Base-by-base conservation (phyloP, 2,113 vertebrate species). In the Tachycineta bicolor region DNA sequence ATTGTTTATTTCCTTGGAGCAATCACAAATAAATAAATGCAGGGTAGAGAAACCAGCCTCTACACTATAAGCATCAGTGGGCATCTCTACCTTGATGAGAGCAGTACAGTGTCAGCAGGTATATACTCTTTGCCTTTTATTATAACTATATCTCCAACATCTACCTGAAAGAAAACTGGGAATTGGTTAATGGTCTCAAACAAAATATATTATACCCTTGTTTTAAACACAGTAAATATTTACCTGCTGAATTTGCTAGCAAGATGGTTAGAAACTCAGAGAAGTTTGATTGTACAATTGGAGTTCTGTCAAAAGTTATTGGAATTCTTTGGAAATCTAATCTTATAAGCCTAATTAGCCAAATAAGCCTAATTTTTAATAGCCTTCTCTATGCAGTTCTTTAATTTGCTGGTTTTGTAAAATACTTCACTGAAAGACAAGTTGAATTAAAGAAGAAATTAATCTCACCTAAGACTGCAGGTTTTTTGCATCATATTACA, bases 131-230 rank as follows among this genome's bases (percentile, higher is more conserved):
- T 98, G 98, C 98, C 98, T 98, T 99, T 99, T 99, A 99, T 98
- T 99, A 98, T 99, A 99, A 99, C 97, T 99, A 99, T 98, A 98
- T 99, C 99, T 98, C 99, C 99, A 98, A 99, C 99, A 98, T 99
- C 98, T 98, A 99, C 98, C 99, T 99, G 99, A 98, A 99, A 98
- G 98, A 99, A 99, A 98, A 99, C 98, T 98, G 96, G 98, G 99
- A 98, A 99, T 98, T 93, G 98, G 98, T 98, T 98, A 98, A 98
- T 97, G 94, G 93, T 96, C 93, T 98, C 97, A 95, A 97, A 97
- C 94, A 97, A 97, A 81, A 91, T 68, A 86, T 43, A 96, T 71
- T 80, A 97, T 87, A 75, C 89, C 89, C 94, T 87, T 96, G 79
- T 94, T 87, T 96, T 95, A 97, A 89, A 22, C 83, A 89, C 87